Evolutionary conservation across 2,888 invertebrate species (phyloP).

Genomic region (Poecilus cupreus): DNA sequence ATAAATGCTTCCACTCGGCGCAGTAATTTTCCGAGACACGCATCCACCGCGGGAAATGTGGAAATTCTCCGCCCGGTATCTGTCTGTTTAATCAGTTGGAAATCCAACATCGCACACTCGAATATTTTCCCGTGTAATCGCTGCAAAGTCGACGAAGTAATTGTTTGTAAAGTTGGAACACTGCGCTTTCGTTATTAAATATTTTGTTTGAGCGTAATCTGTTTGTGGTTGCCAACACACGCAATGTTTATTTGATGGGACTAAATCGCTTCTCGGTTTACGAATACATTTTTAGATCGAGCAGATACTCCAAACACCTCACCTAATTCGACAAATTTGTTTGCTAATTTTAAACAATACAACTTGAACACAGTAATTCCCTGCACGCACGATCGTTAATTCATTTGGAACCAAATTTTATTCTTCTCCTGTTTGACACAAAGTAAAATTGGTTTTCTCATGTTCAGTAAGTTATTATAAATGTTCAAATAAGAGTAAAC

Average conservation of each 20-base stretch:
- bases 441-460: too few species aligned
- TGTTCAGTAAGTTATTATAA: too few species aligned
- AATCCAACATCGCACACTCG: slow-evolving; percentile 50
- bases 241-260: slow-evolving; percentile 40
- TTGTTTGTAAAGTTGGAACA: slow-evolving; percentile 52
- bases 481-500: too few species aligned
- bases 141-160: slow-evolving; percentile 39
- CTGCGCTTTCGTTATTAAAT: slow-evolving; percentile 42
- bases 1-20: slow-evolving; percentile 51
- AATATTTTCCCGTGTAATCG: slow-evolving; percentile 51
- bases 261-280: neutral
- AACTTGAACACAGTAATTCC: neutral
- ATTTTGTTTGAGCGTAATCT: slow-evolving; percentile 51
- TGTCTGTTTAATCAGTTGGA: slow-evolving; percentile 57
- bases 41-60: slow-evolving; percentile 46
- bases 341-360: neutral
- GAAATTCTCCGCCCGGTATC: slow-evolving; percentile 39
- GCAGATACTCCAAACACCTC: neutral
- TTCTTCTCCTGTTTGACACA: too few species aligned
- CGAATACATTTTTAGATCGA: neutral
- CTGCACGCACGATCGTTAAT: too few species aligned
- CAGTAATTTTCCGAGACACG: slow-evolving; percentile 58
- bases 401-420: neutral
- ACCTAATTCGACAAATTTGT: neutral
- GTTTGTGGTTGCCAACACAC: slow-evolving; percentile 41